Percentiles rank a stretch among this genome's conserved stretches.
Conservation (phyloP, 2,113 vertebrate species). For the Nematolebias whitei region DNA sequence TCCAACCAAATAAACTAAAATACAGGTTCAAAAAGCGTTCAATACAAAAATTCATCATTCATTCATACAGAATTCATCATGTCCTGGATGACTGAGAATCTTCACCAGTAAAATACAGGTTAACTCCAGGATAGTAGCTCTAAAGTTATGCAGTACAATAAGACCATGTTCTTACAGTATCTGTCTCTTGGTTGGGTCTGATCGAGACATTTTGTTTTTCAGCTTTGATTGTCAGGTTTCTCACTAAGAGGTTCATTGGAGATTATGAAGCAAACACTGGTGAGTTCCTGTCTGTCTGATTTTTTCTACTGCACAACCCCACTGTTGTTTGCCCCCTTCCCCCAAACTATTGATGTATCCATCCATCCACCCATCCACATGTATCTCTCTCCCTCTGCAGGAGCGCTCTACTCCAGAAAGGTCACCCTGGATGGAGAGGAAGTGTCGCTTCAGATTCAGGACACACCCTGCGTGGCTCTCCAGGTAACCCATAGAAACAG, state of each 20-base stretch:
- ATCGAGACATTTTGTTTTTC: conserved; percentile 40
- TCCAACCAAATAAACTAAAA: no score
- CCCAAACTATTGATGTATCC: background rate
- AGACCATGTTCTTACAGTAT: no score
- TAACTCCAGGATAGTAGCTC: background rate
- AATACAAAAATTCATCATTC: no score
- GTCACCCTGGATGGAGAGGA: conserved; percentile 90
- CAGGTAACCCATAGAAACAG: conserved; percentile 79
- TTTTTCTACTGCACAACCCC: background rate
- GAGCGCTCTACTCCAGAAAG: conserved; percentile 90
- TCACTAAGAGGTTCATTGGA: conserved; percentile 93
- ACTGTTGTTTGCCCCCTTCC: no score
- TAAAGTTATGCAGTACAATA: background rate
- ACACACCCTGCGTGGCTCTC: conserved; percentile 88
- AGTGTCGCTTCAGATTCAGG: conserved; percentile 92
- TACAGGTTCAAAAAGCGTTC: no score
- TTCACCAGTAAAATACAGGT: conserved; percentile 2
- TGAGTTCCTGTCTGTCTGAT: conserved; percentile 60
- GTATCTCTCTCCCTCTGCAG: conserved; percentile 63
- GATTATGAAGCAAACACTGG: conserved; percentile 95
- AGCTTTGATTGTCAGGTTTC: conserved; percentile 91
- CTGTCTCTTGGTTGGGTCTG: background rate
- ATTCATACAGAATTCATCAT: no score
- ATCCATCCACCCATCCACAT: background rate
- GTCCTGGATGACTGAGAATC: no score